phyloP scores from a whole-genome alignment of 2,797 vertebrate species.

The Acrossocheilus wenchowensis region DNA sequence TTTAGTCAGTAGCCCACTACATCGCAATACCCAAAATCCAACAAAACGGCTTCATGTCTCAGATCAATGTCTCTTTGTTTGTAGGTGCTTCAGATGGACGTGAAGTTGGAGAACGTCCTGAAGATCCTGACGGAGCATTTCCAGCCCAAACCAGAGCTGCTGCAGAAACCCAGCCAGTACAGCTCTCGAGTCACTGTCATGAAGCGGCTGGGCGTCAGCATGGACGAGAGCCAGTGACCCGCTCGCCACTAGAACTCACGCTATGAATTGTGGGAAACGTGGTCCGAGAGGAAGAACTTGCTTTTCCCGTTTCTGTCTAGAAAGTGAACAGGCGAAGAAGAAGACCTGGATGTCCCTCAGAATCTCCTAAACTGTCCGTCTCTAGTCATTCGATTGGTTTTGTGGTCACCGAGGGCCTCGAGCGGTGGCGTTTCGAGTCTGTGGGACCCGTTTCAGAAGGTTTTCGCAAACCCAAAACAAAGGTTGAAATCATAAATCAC shows the following conservation, averaged over 20 bases:
- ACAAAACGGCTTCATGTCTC: constrained; percentile 42
- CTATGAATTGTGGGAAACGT: constrained; percentile 2
- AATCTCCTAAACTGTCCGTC: constrained; percentile 15
- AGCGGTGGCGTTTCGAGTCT: neutral
- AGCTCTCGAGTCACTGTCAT: constrained; percentile 74
- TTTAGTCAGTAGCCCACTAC: neutral
- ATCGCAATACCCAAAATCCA: neutral
- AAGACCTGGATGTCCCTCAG: neutral
- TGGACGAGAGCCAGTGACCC: constrained; percentile 75
- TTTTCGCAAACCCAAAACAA: neutral
- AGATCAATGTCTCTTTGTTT: constrained; percentile 46
- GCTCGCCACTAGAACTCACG: neutral
- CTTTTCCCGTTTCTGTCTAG: constrained; percentile 18
- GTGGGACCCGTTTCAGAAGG: neutral
- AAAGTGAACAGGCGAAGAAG: constrained; percentile 8
- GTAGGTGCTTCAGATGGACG: constrained; percentile 79
- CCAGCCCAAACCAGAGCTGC: constrained; percentile 69
- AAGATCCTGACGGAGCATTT: constrained; percentile 77
- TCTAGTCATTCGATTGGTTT: constrained; percentile 27
- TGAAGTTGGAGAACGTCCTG: constrained; percentile 76
- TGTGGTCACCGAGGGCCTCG: neutral
- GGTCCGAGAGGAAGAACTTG: neutral
- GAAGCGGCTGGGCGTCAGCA: constrained; percentile 72
- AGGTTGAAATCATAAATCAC: neutral
- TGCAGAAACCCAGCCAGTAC: constrained; percentile 58